These are phyloP conservation scores for Passer montanus DNA, from an alignment of 2,113 vertebrate species.

Conservation along the genomic window DNA sequence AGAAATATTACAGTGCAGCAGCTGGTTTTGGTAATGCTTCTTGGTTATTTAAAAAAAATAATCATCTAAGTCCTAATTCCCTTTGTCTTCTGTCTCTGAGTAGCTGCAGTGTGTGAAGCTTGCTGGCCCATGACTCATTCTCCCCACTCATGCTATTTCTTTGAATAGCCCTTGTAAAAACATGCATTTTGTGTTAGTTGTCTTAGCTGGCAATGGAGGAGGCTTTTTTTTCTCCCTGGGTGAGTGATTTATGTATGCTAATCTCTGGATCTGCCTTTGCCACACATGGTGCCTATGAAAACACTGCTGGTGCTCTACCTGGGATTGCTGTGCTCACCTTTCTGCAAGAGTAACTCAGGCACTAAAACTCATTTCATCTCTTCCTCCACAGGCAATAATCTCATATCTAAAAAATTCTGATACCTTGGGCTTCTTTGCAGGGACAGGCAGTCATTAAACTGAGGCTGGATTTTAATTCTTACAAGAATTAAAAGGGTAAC, in stretches of 20 bases:
- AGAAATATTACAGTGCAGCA: constrained; percentile 37
- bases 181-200: constrained; percentile 16
- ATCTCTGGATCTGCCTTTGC: background rate
- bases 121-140: constrained; percentile 58
- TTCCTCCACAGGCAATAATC: background rate
- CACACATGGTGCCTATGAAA: background rate
- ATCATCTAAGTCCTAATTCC: constrained; percentile 1
- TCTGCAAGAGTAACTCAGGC: background rate
- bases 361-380: background rate
- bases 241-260: background rate
- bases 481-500: background rate
- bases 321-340: fast-evolving
- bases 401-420: background rate
- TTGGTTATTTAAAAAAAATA: constrained; percentile 29
- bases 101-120: constrained; percentile 15
- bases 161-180: constrained; percentile 56
- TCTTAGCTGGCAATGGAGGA: constrained; percentile 1
- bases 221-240: background rate
- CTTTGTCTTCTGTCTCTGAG: constrained; percentile 63
- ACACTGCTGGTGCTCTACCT: background rate
- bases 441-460: background rate
- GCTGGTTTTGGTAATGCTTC: constrained; percentile 53
- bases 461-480: background rate
- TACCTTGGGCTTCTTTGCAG: background rate
- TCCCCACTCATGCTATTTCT: constrained; percentile 52